Percentiles rank a stretch among this genome's conserved stretches.
Evolutionary conservation across 2,113 vertebrate species (phyloP).

Genomic region (Castor canadensis): DNA sequence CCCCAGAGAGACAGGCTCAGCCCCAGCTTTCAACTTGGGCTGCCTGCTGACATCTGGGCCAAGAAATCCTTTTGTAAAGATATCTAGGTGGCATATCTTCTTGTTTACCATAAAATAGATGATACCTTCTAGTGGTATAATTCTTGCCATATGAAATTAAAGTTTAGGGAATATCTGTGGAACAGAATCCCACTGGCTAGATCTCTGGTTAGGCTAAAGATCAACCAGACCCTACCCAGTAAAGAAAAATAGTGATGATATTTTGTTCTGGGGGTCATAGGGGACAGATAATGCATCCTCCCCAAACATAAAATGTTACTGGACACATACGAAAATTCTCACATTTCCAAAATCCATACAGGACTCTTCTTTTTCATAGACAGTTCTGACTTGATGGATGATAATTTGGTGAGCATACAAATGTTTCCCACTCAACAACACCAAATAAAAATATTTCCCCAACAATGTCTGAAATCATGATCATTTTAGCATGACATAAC

Average conservation of each 20-base stretch:
- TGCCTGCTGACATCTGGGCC: background rate
- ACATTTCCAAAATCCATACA: background rate
- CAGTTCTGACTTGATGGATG: too few species aligned
- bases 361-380: background rate
- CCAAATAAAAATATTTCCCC: background rate
- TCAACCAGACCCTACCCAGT: background rate
- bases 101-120: background rate
- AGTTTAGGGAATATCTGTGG: background rate
- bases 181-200: background rate
- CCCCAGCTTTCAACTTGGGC: background rate
- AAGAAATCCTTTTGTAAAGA: background rate
- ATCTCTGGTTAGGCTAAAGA: background rate
- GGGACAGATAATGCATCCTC: background rate
- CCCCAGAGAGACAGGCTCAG: fast-evolving
- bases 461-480: background rate
- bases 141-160: background rate
- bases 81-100: background rate
- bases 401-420: background rate
- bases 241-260: background rate
- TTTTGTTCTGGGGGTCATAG: background rate
- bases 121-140: background rate
- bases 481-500: background rate
- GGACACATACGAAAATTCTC: background rate
- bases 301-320: background rate
- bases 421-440: background rate